A percentile compares a stretch with the other conserved stretches of the same genome.
Conservation (phyloP, 2,888 invertebrate species). For the Morpho deidamia region DNA sequence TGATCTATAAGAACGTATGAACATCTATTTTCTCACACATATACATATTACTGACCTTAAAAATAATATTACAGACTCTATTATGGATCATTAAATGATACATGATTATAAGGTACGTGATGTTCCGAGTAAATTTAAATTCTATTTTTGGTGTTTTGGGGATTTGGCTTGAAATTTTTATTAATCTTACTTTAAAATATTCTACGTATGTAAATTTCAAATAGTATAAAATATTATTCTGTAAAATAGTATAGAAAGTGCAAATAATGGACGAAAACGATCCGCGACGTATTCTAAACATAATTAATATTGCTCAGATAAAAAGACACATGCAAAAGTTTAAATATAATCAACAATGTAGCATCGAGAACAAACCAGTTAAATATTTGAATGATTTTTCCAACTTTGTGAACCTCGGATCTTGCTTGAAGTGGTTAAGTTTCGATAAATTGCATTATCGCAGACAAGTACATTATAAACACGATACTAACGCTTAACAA, state of each 20-base stretch:
- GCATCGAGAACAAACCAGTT: conserved; percentile 56
- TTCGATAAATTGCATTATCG: conserved; percentile 28
- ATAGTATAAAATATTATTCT: not conserved
- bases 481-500: conserved; percentile 40
- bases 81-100: too few relatives aligned
- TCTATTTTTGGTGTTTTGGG: not conserved
- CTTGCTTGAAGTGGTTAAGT: conserved; percentile 34
- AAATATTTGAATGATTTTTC: conserved; percentile 51
- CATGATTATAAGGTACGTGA: too few relatives aligned
- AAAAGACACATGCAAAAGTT: not conserved
- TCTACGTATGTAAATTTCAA: not conserved
- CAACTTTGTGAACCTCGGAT: conserved; percentile 46
- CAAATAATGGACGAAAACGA: not conserved
- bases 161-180: not conserved
- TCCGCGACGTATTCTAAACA: not conserved
- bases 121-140: too few relatives aligned
- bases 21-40: too few relatives aligned
- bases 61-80: too few relatives aligned
- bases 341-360: conserved; percentile 4
- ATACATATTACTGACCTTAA: too few relatives aligned
- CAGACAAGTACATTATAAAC: conserved; percentile 28
- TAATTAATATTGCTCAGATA: not conserved
- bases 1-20: too few relatives aligned
- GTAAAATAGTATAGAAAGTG: not conserved
- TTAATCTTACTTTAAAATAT: not conserved